Evolutionary conservation across 1,140 invertebrate species (phyloP).

Genomic region (Ctenoplectra terminalis): DNA sequence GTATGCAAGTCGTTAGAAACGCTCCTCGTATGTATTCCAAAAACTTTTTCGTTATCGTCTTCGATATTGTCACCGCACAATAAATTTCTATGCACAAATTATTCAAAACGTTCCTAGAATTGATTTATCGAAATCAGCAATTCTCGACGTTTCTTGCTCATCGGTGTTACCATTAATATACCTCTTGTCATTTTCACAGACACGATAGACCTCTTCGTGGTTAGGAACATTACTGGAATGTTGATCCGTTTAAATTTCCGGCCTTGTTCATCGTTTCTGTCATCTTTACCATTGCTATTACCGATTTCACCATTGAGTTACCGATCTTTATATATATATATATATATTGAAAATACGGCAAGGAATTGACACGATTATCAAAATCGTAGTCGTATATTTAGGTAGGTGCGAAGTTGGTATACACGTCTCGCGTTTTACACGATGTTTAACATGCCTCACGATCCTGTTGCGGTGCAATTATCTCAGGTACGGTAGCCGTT

Average conservation of each 20-base stretch:
- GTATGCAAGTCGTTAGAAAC: background rate
- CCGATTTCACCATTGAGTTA: background rate
- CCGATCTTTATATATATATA: constrained; percentile 32
- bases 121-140: background rate
- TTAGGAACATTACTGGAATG: background rate
- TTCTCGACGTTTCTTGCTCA: background rate
- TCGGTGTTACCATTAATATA: background rate
- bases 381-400: constrained; percentile 14
- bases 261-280: background rate
- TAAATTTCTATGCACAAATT: too few relatives aligned
- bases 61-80: background rate
- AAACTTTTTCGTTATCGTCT: background rate
- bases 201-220: background rate
- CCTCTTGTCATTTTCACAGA: background rate
- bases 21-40: background rate
- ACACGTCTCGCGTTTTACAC: constrained; percentile 20
- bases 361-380: constrained; percentile 26
- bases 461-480: constrained; percentile 7
- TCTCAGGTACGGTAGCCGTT: background rate
- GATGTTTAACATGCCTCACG: background rate
- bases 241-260: background rate
- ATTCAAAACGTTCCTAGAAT: background rate
- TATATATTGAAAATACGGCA: constrained; percentile 7
- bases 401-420: constrained; percentile 18
- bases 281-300: background rate